Evolutionary conservation across 2,797 vertebrate species (phyloP).

Genomic region (Perodicticus potto): DNA sequence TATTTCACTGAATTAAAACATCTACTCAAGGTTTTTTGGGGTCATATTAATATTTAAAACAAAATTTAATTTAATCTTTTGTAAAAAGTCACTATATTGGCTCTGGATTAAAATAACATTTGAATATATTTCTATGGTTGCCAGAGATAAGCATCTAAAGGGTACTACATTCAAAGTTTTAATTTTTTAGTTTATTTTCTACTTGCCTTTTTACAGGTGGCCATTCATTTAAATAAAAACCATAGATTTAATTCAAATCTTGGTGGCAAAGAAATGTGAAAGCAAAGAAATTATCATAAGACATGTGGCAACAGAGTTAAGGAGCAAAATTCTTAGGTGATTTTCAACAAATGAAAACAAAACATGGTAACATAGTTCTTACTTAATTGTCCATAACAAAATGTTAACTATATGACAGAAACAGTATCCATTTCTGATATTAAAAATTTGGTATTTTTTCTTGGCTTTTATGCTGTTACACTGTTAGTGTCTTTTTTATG

Average conservation of each 20-base stretch:
- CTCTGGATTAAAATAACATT: constrained; percentile 54
- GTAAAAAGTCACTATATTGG: constrained; percentile 35
- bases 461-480: constrained; percentile 79
- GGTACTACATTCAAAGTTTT: constrained; percentile 17
- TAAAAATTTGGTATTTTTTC: constrained; percentile 83
- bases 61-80: constrained; percentile 69
- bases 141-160: neutral
- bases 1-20: constrained; percentile 50
- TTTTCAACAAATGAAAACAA: constrained; percentile 77
- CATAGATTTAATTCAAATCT: constrained; percentile 55
- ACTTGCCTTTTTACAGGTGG: constrained; percentile 33
- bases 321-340: constrained; percentile 25
- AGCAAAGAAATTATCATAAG: constrained; percentile 18
- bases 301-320: constrained; percentile 17
- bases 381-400: constrained; percentile 77
- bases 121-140: constrained; percentile 39
- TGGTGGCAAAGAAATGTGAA: constrained; percentile 67
- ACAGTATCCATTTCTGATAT: constrained; percentile 83
- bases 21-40: neutral
- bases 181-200: constrained; percentile 60
- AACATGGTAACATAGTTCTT: constrained; percentile 64
- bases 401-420: constrained; percentile 80
- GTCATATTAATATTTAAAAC: constrained; percentile 68
- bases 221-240: constrained; percentile 52
- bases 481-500: constrained; percentile 78